Base-by-base conservation (phyloP, 2,797 vertebrate species). In the Cercopithecus hamlyni region DNA sequence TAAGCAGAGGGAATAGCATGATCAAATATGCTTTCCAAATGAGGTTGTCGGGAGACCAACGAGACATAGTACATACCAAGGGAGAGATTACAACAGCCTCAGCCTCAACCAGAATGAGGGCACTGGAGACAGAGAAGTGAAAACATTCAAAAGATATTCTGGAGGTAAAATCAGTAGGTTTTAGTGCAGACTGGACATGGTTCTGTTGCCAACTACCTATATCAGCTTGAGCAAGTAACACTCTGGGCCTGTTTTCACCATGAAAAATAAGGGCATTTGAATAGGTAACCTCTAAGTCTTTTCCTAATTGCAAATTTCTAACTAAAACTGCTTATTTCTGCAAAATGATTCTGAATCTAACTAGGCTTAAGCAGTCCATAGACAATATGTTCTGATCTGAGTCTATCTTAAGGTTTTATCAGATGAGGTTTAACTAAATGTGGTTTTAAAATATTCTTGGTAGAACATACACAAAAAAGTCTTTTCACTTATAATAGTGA, bases 301-400 rank as follows among this genome's bases (percentile, higher is more conserved):
- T 52, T 58, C 75, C 15, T 84, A 90, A 52, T 5, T 75, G 45
- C 57, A 94, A 61, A 95, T 94, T 90, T 55, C 61, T 81, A 93
- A 94, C 72, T 94, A 94, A 97, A 96, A 86, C 15, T 67, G 17
- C 36, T 82, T 77, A 88, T 94, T 96, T 96, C 64, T 85, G 4
- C 19, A 83, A 79, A 87, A 41, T 39, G 17, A 96, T 75, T 83
- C 39, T 92, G 75, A 92, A 87, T 90, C 48, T n/a, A 70, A 72
- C 39, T 48, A 90, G 52, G 26, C 41, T 89, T 81, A 85, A 79
- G 48, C 48, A 83, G 20, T 86, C 87, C 72, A 2, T 87, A 82
- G 89, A 79, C 9, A 94, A 79, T 41, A 75, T 39, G 72, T 79
- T 93, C 45, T 94, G 27, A 83, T n/a, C 20, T n/a, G 7, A 88